These are phyloP conservation scores for Vireo griseus DNA, from an alignment of 2,797 vertebrate genomes.

Conservation along the genomic window DNA sequence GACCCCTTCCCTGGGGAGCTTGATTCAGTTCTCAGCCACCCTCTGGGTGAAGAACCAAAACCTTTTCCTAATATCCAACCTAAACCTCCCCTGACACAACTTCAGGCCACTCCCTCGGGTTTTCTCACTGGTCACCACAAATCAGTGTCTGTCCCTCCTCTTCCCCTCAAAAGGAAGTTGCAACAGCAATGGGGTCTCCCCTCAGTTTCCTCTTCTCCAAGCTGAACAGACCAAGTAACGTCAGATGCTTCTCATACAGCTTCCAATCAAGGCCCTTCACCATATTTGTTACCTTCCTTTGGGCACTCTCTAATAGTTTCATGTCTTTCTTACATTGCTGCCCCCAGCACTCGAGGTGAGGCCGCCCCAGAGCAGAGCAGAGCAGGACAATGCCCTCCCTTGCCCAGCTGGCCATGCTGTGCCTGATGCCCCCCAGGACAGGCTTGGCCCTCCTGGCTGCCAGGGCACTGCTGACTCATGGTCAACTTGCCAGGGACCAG, in stretches of 20 bases:
- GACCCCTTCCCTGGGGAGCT: neutral
- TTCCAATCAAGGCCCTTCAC: neutral
- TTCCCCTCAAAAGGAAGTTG: neutral
- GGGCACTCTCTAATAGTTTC: rapidly evolving
- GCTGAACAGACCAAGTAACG: neutral
- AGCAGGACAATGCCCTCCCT: neutral
- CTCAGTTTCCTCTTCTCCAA: neutral
- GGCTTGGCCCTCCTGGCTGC: rapidly evolving
- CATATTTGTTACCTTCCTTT: neutral
- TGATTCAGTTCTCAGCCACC: neutral
- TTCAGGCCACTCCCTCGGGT: rapidly evolving
- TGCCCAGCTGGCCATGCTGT: rapidly evolving
- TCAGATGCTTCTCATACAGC: rapidly evolving
- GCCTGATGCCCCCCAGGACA: neutral
- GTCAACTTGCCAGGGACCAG: rapidly evolving
- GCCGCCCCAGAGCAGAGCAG: rapidly evolving
- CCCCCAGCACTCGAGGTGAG: rapidly evolving
- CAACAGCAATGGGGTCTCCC: rapidly evolving
- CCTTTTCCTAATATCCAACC: neutral
- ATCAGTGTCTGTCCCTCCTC: neutral
- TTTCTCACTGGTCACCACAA: neutral
- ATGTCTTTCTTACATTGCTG: neutral
- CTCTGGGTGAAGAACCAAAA: neutral
- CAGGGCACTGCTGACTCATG: rapidly evolving
- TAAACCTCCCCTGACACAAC: neutral